Evolutionary conservation across 2,888 invertebrate genomes (phyloP).

Genomic region (Drosophila birchii): DNA sequence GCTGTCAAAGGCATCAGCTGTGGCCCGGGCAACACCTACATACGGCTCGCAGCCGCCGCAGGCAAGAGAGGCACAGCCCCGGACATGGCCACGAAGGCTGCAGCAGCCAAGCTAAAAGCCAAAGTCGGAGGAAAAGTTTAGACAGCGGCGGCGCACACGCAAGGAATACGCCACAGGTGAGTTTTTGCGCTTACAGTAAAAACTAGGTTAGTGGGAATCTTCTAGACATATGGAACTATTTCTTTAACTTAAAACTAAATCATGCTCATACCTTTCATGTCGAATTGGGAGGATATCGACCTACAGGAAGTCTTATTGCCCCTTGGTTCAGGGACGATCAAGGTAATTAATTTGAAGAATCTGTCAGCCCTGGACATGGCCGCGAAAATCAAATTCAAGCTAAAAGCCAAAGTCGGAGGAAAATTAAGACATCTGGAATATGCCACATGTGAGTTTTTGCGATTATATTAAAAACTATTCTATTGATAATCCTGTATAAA

Average conservation of each 20-base stretch:
- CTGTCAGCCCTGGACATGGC: slow-evolving; percentile 1
- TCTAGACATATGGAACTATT: too few species aligned
- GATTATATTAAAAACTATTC: not conserved
- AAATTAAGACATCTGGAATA: slow-evolving; percentile 36
- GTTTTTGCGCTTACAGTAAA: slow-evolving; percentile 3
- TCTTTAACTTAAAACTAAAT: too few species aligned
- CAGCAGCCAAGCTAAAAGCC: slow-evolving; percentile 12
- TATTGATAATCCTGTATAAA: too few species aligned
- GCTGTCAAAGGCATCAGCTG: slow-evolving; percentile 79
- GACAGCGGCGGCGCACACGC: slow-evolving; percentile 57
- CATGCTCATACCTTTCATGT: too few species aligned
- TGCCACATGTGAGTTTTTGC: slow-evolving; percentile 57
- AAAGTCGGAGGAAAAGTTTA: slow-evolving; percentile 29
- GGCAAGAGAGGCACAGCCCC: slow-evolving; percentile 28
- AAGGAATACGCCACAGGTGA: slow-evolving; percentile 63
- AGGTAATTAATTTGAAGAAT: too few species aligned
- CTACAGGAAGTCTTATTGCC: too few species aligned
- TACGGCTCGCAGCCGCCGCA: not conserved
- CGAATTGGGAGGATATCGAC: too few species aligned
- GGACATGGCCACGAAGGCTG: slow-evolving; percentile 4
- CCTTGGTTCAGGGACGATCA: too few species aligned
- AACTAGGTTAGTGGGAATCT: too few species aligned
- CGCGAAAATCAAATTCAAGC: slow-evolving; percentile 1
- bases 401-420: slow-evolving; percentile 21
- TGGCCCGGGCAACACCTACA: slow-evolving; percentile 75